Conservation (phyloP, 2,113 vertebrate species). For the Nipponia nippon region DNA sequence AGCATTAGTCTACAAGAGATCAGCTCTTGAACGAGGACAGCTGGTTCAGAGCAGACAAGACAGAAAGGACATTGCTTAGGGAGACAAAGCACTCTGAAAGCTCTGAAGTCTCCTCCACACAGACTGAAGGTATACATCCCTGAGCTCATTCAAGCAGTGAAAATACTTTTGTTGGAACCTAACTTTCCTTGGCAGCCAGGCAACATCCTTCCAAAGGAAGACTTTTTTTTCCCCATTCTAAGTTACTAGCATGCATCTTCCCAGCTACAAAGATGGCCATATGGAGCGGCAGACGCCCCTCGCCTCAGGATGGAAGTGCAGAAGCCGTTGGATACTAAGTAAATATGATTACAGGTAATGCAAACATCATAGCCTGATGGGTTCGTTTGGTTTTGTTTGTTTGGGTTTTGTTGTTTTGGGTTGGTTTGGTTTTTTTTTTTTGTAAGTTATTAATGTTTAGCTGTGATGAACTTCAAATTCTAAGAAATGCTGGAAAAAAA, state of each 20-base stretch:
- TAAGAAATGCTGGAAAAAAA: background rate
- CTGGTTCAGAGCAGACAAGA: background rate
- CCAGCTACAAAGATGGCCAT: background rate
- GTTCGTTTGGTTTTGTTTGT: too few species aligned
- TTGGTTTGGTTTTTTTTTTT: too few species aligned
- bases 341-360: background rate
- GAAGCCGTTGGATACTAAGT: background rate
- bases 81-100: background rate
- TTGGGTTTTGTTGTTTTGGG: too few species aligned
- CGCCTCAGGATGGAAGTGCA: background rate
- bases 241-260: background rate
- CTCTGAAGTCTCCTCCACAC: background rate
- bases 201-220: background rate
- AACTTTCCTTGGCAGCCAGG: background rate
- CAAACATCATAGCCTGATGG: background rate
- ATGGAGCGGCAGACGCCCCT: background rate
- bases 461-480: background rate
- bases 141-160: background rate
- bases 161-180: background rate
- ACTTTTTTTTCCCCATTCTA: background rate
- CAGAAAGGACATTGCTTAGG: background rate
- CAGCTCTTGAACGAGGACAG: conserved; percentile 14
- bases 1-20: background rate
- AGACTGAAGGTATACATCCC: background rate
- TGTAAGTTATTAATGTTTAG: background rate